phyloP scores from a whole-genome alignment of 2,797 vertebrate genomes.

The Onychomys leucogaster region DNA sequence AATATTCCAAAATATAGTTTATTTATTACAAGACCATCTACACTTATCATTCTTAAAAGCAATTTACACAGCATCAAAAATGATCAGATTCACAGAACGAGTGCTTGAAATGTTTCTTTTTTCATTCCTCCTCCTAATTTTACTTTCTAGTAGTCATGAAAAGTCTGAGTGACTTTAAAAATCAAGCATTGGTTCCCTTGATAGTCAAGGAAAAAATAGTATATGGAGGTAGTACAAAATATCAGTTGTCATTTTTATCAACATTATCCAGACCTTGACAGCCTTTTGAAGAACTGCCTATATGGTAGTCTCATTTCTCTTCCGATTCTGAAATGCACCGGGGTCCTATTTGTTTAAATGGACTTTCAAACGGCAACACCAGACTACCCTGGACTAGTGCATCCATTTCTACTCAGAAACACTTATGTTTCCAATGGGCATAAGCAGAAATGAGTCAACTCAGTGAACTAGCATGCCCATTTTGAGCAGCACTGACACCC shows the following conservation, averaged over 20 bases:
- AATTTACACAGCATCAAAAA: background rate
- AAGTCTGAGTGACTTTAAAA: constrained; percentile 52
- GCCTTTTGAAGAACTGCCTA: background rate
- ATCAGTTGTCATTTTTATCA: constrained; percentile 47
- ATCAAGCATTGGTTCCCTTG: background rate
- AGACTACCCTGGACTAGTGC: background rate
- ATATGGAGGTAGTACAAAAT: background rate
- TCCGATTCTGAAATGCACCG: background rate
- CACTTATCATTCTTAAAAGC: background rate
- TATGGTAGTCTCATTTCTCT: background rate
- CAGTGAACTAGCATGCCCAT: background rate
- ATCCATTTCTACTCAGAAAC: background rate
- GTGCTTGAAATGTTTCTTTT: background rate
- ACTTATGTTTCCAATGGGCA: background rate
- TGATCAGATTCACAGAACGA: background rate
- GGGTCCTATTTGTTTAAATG: background rate
- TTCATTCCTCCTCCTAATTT: constrained; percentile 5
- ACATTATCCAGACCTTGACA: background rate
- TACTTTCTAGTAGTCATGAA: background rate
- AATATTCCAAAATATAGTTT: background rate
- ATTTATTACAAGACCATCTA: background rate
- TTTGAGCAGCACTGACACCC: background rate
- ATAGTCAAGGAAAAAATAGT: background rate
- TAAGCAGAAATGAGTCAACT: background rate
- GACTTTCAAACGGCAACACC: background rate